Percentiles rank a stretch among this genome's conserved stretches.
Conservation (phyloP, 2,113 vertebrate genomes). For the Gobius niger region DNA sequence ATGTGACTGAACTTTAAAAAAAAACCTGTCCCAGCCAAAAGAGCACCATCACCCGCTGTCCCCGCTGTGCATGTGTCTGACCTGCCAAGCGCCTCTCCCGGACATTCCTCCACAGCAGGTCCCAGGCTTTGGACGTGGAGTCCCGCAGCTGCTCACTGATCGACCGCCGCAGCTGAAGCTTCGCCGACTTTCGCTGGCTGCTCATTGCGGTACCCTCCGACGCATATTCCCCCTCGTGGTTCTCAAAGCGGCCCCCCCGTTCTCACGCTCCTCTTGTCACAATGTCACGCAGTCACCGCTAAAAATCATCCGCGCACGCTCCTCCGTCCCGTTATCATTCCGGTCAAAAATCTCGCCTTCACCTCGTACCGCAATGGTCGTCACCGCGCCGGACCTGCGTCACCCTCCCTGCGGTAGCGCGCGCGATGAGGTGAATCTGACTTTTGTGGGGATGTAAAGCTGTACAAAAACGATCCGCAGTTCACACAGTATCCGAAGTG, state of each 20-base stretch:
- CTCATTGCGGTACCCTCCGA: constrained; percentile 78
- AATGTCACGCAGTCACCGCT: background rate
- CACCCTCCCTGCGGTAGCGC: constrained; percentile 66
- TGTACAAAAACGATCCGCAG: background rate
- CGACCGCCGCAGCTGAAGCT: constrained; percentile 86
- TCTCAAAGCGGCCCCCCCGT: constrained; percentile 24
- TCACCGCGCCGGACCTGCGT: constrained; percentile 74
- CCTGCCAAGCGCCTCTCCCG: constrained; percentile 92
- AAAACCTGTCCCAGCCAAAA: background rate
- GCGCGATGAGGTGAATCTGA: constrained; percentile 13
- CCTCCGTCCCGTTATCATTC: constrained; percentile 23
- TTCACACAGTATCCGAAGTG: background rate
- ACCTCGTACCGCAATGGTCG: constrained; percentile 63
- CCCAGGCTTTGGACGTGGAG: constrained; percentile 93
- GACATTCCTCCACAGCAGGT: constrained; percentile 91
- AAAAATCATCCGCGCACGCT: constrained; percentile 11
- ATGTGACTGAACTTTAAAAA: background rate
- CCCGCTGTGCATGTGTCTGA: constrained; percentile 69
- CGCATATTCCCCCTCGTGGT: constrained; percentile 62
- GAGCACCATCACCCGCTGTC: background rate
- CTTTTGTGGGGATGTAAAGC: constrained; percentile 3
- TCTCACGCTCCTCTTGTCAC: background rate
- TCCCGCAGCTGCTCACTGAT: constrained; percentile 95
- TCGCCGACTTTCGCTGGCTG: constrained; percentile 72
- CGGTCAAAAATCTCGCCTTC: constrained; percentile 20